phyloP scores from a whole-genome alignment of 2,113 vertebrate species.

The Diglossa brunneiventris region DNA sequence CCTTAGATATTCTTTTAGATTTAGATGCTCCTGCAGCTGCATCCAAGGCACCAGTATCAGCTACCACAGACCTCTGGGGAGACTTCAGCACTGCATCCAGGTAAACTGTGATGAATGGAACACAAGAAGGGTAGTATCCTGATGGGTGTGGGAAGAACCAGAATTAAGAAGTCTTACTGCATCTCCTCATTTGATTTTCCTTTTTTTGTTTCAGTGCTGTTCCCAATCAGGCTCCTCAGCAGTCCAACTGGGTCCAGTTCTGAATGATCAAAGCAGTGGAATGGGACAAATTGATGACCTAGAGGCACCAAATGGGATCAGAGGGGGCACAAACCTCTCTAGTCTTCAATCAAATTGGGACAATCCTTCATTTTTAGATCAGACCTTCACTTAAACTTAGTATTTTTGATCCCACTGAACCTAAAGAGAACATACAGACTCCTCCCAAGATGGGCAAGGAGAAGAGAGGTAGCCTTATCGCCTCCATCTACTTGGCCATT shows the following conservation, averaged over 20 bases:
- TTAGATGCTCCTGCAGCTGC: constrained; percentile 71
- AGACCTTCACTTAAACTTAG: constrained; percentile 6
- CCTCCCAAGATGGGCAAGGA: background rate
- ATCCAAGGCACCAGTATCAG: constrained; percentile 56
- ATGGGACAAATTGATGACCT: constrained; percentile 52
- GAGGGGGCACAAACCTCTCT: constrained; percentile 27
- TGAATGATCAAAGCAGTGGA: constrained; percentile 63
- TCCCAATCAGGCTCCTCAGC: constrained; percentile 78
- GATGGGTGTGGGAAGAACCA: background rate
- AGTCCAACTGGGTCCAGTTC: constrained; percentile 91
- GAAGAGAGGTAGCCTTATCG: background rate
- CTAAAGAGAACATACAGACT: background rate
- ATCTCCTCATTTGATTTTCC: constrained; percentile 20
- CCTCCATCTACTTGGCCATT: background rate
- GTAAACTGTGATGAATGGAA: constrained; percentile 65
- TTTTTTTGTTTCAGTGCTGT: constrained; percentile 67
- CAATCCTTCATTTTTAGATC: constrained; percentile 54
- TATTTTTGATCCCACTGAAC: background rate
- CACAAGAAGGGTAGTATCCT: background rate
- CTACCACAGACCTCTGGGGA: constrained; percentile 86
- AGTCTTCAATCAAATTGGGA: constrained; percentile 60
- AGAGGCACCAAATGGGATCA: constrained; percentile 54
- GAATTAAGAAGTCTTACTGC: background rate
- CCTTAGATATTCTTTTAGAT: constrained; percentile 77
- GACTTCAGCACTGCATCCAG: constrained; percentile 89